A percentile compares a stretch with the other conserved stretches of the same genome.
Evolutionary conservation across 2,888 invertebrate species (phyloP).

Genomic region (Limnephilus rhombicus): DNA sequence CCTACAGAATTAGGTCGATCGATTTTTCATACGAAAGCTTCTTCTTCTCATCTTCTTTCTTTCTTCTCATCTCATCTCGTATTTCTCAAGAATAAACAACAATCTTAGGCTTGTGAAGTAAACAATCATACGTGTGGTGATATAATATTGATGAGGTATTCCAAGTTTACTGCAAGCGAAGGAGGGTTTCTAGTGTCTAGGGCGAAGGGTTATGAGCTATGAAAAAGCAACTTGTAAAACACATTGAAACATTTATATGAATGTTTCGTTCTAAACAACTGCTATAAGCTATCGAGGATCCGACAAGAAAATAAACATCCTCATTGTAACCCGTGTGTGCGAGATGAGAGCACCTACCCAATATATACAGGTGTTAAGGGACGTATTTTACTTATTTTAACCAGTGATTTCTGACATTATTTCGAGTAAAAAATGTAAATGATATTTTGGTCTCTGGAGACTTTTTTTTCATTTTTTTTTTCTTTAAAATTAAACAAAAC

Average conservation of each 20-base stretch:
- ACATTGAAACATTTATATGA: background rate
- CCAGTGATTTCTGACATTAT: no score
- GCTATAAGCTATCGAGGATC: no score
- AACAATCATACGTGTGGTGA: background rate
- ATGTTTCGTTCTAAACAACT: background rate
- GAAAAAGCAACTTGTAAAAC: background rate
- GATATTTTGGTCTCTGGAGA: no score
- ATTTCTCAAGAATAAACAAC: background rate
- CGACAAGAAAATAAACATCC: no score
- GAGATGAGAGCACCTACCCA: background rate
- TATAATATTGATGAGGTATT: background rate
- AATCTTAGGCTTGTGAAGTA: background rate
- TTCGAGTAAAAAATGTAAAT: no score
- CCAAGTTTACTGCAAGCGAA: background rate
- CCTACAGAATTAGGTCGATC: background rate
- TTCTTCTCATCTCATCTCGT: background rate
- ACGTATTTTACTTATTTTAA: no score
- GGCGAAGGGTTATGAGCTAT: background rate
- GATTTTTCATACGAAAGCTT: background rate
- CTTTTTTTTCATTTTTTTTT: no score
- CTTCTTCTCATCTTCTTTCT: no score
- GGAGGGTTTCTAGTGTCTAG: background rate
- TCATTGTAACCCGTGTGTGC: no score
- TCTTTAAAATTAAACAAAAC: no score
- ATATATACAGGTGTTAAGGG: no score